phyloP scores from a whole-genome alignment of 2,113 vertebrate species.

The Danio rerio region DNA sequence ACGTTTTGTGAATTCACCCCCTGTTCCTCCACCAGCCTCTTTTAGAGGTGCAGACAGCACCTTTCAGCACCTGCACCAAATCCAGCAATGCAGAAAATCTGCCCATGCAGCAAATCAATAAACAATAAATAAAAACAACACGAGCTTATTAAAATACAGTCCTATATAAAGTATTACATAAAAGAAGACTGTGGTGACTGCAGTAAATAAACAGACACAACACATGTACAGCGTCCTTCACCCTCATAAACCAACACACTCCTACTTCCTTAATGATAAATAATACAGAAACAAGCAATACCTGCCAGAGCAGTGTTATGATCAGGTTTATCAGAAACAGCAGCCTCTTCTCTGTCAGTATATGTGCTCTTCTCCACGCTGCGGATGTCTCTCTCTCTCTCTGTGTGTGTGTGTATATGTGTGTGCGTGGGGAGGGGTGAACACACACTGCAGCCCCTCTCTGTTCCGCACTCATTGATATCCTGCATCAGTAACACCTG shows the following conservation, averaged over 20 bases:
- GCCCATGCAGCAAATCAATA: neutral
- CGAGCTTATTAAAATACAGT: neutral
- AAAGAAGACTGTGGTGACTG: neutral
- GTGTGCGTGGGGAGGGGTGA: constrained; percentile 16
- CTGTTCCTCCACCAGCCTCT: neutral
- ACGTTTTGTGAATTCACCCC: neutral
- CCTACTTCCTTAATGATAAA: neutral
- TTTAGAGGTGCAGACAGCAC: neutral
- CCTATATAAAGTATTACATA: neutral
- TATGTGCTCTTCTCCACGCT: neutral
- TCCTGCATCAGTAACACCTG: constrained; percentile 50
- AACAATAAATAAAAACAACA: neutral
- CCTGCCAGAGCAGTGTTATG: neutral
- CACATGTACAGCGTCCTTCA: neutral
- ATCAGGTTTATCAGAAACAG: neutral
- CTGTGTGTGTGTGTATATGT: constrained; percentile 9
- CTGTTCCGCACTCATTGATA: constrained; percentile 34
- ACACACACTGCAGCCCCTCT: constrained; percentile 51
- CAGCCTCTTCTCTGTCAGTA: constrained; percentile 1
- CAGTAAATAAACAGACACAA: neutral
- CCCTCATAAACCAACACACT: neutral
- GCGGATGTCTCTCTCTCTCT: neutral
- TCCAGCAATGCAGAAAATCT: constrained; percentile 10
- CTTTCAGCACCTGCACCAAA: neutral
- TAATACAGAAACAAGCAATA: neutral